Conservation (phyloP, 2,113 vertebrate species). For the Odocoileus hemionus region DNA sequence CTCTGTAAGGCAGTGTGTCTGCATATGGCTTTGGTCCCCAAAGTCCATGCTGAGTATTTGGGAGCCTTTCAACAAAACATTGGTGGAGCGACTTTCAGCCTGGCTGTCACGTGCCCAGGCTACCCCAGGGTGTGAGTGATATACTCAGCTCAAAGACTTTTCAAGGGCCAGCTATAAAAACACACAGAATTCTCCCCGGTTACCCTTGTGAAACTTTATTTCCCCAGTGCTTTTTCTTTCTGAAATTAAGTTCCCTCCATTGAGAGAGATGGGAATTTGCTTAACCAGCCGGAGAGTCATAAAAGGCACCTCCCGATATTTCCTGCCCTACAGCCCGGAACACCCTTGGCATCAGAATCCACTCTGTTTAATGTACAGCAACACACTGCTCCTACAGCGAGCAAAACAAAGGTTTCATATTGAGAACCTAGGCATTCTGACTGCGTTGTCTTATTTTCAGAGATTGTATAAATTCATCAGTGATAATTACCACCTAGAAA, state of each 20-base stretch:
- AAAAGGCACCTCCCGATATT: neutral
- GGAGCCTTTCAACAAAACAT: neutral
- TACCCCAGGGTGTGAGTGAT: neutral
- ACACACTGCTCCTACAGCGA: neutral
- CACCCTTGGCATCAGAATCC: neutral
- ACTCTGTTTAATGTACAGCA: neutral
- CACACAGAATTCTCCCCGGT: neutral
- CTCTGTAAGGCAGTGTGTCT: neutral
- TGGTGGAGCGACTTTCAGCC: neutral
- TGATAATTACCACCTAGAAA: constrained; percentile 4
- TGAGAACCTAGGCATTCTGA: neutral
- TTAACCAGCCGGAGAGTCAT: neutral
- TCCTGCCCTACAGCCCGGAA: neutral
- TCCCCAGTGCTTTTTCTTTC: neutral
- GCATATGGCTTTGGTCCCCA: neutral
- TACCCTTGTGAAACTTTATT: constrained; percentile 36
- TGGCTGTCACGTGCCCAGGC: neutral
- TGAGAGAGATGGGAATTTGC: constrained; percentile 9
- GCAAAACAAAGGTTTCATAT: neutral
- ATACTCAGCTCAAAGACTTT: neutral
- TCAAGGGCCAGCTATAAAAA: constrained; percentile 34
- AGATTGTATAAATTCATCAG: neutral
- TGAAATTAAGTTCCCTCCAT: constrained; percentile 43
- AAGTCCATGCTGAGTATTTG: neutral
- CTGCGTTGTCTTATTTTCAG: neutral